Percentiles rank a stretch among this genome's conserved stretches.
Conservation (phyloP, 2,113 vertebrate species). For the Dendropsophus ebraccatus region DNA sequence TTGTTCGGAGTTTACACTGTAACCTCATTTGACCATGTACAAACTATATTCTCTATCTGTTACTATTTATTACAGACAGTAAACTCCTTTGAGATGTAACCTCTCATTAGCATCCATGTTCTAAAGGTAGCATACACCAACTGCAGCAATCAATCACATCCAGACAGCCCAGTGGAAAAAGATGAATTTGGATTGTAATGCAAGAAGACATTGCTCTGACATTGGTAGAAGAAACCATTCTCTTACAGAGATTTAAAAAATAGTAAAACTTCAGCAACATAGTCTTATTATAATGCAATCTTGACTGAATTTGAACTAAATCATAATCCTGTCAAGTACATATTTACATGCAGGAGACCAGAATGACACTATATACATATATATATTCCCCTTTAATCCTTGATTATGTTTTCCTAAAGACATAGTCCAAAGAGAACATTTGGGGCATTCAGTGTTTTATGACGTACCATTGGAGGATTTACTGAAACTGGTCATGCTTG, state of each 20-base stretch:
- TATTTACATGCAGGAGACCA: background rate
- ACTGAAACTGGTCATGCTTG: no score
- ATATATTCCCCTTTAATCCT: no score
- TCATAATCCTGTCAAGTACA: background rate
- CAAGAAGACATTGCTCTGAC: constrained; percentile 42
- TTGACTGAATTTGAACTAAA: background rate
- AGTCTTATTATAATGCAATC: background rate
- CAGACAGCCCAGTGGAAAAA: constrained; percentile 38
- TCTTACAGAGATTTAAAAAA: constrained; percentile 19
- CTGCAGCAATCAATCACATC: constrained; percentile 37
- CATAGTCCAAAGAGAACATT: background rate
- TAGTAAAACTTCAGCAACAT: background rate
- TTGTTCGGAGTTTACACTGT: background rate
- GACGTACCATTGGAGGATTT: no score
- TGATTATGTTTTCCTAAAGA: background rate
- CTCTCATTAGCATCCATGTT: constrained; percentile 61
- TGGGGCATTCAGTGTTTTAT: background rate
- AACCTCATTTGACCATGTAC: constrained; percentile 46
- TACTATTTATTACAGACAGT: constrained; percentile 47
- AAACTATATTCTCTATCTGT: constrained; percentile 58
- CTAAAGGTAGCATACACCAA: constrained; percentile 32
- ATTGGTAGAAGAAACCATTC: constrained; percentile 8
- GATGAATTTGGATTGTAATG: constrained; percentile 47
- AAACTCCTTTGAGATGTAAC: constrained; percentile 53
- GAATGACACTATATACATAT: background rate